A percentile compares a stretch with the other conserved stretches of the same genome.
These are phyloP conservation scores for Mesochorus sp. DNA, from an alignment of 2,888 invertebrate genomes.

Conservation along the genomic window DNA sequence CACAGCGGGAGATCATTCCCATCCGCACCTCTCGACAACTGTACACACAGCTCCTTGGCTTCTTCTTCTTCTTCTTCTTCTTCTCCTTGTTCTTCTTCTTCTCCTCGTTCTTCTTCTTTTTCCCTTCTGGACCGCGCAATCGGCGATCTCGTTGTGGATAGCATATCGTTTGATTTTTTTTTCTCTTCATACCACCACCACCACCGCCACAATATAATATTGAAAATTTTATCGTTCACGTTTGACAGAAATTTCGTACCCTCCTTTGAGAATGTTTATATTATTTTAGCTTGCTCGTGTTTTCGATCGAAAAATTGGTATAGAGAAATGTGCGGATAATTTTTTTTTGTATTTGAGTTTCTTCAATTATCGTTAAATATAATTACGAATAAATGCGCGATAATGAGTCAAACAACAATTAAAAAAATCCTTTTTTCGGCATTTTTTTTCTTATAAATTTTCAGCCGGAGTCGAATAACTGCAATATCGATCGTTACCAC, in stretches of 20 bases:
- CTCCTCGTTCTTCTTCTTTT: slow-evolving; percentile 35
- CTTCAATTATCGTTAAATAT: too few species aligned
- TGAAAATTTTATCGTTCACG: not conserved
- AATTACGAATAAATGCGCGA: too few species aligned
- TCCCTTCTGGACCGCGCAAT: not conserved
- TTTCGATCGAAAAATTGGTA: not conserved
- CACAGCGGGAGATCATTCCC: slow-evolving; percentile 70
- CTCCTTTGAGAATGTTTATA: too few species aligned
- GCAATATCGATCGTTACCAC: too few species aligned
- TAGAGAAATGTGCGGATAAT: not conserved
- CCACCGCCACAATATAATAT: not conserved
- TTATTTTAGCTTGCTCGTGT: too few species aligned
- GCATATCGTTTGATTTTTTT: not conserved
- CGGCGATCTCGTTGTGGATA: not conserved
- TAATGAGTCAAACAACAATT: too few species aligned
- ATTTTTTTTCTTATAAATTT: too few species aligned
- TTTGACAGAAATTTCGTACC: not conserved
- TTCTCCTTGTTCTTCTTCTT: too few species aligned
- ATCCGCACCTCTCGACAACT: slow-evolving; percentile 52
- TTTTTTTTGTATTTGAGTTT: too few species aligned
- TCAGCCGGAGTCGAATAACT: too few species aligned
- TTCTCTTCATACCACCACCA: not conserved
- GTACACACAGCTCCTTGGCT: slow-evolving; percentile 49
- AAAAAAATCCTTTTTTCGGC: too few species aligned
- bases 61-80: slow-evolving; percentile 48